Evolutionary conservation across 2,113 vertebrate species (phyloP).

Genomic region (Athene noctua): DNA sequence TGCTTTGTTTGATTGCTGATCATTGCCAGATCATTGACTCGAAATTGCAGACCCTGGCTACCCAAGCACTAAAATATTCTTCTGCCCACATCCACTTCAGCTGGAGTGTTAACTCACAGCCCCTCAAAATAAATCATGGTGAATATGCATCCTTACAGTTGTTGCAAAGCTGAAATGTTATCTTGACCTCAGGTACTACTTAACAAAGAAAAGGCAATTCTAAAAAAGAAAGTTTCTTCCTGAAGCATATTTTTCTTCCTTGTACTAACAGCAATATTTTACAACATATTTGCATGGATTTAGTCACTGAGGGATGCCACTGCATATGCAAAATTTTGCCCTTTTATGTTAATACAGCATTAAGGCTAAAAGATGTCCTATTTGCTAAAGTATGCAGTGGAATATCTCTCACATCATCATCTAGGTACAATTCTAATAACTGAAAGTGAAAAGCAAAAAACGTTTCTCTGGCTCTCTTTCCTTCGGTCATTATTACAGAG

Average conservation of each 20-base stretch:
- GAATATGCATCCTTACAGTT: not conserved
- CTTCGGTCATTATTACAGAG: constrained; percentile 10
- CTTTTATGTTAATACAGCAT: not conserved
- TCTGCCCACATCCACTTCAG: not conserved
- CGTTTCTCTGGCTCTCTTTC: not conserved
- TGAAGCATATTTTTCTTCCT: not conserved
- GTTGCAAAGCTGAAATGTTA: not conserved
- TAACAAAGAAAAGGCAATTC: not conserved
- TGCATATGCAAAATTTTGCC: not conserved
- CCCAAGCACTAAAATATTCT: not conserved
- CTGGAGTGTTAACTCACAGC: not conserved
- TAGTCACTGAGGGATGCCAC: not conserved
- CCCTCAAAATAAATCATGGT: not conserved
- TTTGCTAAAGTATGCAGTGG: not conserved
- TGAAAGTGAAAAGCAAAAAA: constrained; percentile 4
- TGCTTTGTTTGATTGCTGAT: not conserved
- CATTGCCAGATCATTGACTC: not conserved
- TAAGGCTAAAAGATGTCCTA: not conserved
- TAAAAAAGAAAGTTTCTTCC: not conserved
- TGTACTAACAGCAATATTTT: not conserved
- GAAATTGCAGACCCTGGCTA: not conserved
- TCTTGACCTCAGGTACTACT: not conserved
- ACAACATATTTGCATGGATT: not conserved
- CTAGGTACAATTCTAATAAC: not conserved
- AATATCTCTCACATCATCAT: not conserved